Base-by-base conservation (phyloP, 2,113 vertebrate genomes). In the Periophthalmus modestus region DNA sequence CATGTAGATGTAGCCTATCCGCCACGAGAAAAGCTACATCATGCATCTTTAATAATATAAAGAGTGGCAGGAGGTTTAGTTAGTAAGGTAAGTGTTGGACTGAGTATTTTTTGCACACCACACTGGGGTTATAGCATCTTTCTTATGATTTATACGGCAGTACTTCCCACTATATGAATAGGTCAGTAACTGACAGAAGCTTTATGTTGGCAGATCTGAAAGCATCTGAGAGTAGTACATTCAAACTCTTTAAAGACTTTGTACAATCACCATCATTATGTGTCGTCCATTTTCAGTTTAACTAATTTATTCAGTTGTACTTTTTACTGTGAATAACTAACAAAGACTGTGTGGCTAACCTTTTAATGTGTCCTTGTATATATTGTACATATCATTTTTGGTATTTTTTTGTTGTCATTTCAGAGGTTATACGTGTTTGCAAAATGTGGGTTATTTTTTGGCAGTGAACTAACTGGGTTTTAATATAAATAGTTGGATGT, bases 371-470 rank as follows among this genome's bases (percentile, higher is more conserved):
- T 18, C 16, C 10, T 28, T 62, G 59, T 62, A 62, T 18, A 62
- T 62, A 62, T 16, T 62, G 59, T 62, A 34, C 24, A 62, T 61
- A 61, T 33, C 7, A 34, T 62, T 62, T 54, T n/a, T 55, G 48
- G 16, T 18, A 18, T 52, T 18, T 7, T 43, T 43, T 43, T 43
- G 39, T 55, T 55, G 52, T 55, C 19, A 21, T 54, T 54, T 54
- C 18, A 54, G 18, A 19, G 18, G 5, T 21, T 48, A 14, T 19
- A 16, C 4, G 48, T 16, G 48, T 52, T 52, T 18, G 4, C 15
- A 14, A 52, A 52, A 52, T 52, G 46, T 2, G 4, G 46, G 11
- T 47, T 52, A 19, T 52, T 52, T 19, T 6, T 52, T 18, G 5
- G 54, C 21, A 13, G 10, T 57, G 4, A 57, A 57, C 55, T 57